Base-by-base conservation (phyloP, 2,113 vertebrate genomes). In the Dasyprocta punctata region DNA sequence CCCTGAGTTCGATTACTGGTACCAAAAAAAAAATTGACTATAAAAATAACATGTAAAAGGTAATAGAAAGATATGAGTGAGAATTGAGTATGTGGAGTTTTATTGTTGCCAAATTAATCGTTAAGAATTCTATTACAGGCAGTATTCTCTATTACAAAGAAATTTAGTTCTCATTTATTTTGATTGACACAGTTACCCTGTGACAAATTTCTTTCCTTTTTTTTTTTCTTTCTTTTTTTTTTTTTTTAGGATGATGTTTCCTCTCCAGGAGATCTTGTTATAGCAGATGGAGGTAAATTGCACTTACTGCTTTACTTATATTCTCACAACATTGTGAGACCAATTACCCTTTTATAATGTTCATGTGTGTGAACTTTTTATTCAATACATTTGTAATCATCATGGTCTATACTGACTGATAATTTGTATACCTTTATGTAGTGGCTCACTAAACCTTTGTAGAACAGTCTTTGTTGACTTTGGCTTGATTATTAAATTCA, bases 211-310 rank as follows among this genome's bases (percentile, higher is more conserved):
- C 93, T 97, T 95, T 3, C 26, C 63, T 90, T 98, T 94, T 88
- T 98, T 94, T 93, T 67, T 93, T 97, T 96, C 16, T 19, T 19
- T 56, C 4, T 97, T 94, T 3, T 26, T 71, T 90, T 98, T 96
- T 96, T 94, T 92, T 77, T 93, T 97, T 96, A 99, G 99, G 99
- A 99, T 97, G 99, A 99, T 89, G 99, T 99, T 95, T 99, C 99
- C 73, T 99, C 99, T 95, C 99, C 99, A 16, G 99, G 99, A 97
- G 99, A 99, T 96, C 98, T 99, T 75, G 97, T 99, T 94, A 99
- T 99, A 98, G 99, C 99, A 96, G 99, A 99, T 98, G 99, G 99
- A 97, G 99, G 99, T 99, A 98, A 98, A 97, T 90, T 90, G 60
- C 4, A 61, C 90, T 85, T 88, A 73, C 67, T 63, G 97, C 52